Percentiles rank a stretch among this genome's conserved stretches.
These are phyloP conservation scores for Lepilemur septentrionalis DNA, from an alignment of 2,797 vertebrate species.

Conservation along the genomic window DNA sequence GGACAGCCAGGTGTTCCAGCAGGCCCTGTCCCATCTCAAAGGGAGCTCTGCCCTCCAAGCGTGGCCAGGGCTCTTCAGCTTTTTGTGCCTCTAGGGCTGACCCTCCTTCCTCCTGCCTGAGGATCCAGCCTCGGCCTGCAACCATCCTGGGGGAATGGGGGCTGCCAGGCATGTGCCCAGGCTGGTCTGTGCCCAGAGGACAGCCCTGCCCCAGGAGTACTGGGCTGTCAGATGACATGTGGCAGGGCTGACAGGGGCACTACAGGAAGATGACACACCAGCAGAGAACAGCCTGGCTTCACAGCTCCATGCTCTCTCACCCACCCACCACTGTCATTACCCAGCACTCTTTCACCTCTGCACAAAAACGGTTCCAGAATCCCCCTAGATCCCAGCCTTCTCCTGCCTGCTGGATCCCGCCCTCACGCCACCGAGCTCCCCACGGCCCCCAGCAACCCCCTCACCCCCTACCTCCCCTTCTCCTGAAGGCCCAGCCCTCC, in stretches of 20 bases:
- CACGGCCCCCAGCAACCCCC: background rate
- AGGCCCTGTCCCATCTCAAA: background rate
- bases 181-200: background rate
- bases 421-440: background rate
- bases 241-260: background rate
- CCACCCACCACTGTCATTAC: background rate
- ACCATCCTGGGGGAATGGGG: background rate
- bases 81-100: background rate
- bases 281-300: background rate
- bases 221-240: background rate
- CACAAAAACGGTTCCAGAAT: background rate
- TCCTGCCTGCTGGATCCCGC: too few species aligned
- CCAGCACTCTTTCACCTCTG: background rate
- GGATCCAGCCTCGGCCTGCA: background rate
- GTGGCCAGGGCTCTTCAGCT: background rate
- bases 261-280: background rate
- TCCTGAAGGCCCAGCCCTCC: background rate
- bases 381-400: background rate
- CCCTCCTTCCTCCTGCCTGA: background rate
- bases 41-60: background rate
- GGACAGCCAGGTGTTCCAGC: background rate
- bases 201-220: background rate
- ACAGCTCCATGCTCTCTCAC: background rate
- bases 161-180: background rate
- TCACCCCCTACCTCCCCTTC: accelerated